These are phyloP conservation scores for Callosobruchus maculatus DNA, from an alignment of 2,888 invertebrate species.

Conservation along the genomic window DNA sequence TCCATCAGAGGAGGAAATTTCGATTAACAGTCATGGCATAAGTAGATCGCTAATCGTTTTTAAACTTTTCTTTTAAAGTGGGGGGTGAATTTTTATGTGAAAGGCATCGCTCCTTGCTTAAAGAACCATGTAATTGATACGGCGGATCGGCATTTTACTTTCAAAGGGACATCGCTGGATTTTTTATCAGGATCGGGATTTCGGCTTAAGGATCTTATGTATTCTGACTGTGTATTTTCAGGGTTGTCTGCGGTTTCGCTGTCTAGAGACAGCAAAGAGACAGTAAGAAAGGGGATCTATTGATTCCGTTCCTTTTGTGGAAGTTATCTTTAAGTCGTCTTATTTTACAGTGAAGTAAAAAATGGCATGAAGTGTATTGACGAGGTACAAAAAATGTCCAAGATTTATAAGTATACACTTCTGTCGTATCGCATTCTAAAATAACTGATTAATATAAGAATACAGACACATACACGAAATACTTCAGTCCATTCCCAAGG, in stretches of 20 bases:
- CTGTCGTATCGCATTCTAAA: too few relatives aligned
- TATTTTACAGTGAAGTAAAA: too few relatives aligned
- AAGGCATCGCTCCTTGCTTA: conserved; percentile 35
- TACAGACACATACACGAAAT: too few relatives aligned
- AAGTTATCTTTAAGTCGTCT: too few relatives aligned
- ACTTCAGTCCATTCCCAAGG: too few relatives aligned
- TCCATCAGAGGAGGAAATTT: conserved; percentile 36
- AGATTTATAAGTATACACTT: too few relatives aligned
- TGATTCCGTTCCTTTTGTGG: too few relatives aligned
- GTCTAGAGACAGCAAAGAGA: too few relatives aligned
- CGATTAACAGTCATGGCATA: conserved; percentile 44
- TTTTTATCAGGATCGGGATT: conserved; percentile 2
- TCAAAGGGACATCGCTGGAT: conserved; percentile 31
- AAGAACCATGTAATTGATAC: conserved; percentile 44
- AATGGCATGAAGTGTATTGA: too few relatives aligned
- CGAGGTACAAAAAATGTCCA: too few relatives aligned
- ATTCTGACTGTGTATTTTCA: not conserved
- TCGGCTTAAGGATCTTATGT: not conserved
- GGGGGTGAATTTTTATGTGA: conserved; percentile 47
- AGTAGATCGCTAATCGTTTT: conserved; percentile 46
- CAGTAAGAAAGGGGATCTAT: too few relatives aligned
- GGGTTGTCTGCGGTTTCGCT: not conserved
- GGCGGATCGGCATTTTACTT: conserved; percentile 39
- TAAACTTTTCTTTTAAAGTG: conserved; percentile 42
- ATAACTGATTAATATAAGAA: too few relatives aligned